Percentiles rank a stretch among this genome's conserved stretches.
Evolutionary conservation across 2,888 invertebrate species (phyloP).

Genomic region (Empis stercorea): DNA sequence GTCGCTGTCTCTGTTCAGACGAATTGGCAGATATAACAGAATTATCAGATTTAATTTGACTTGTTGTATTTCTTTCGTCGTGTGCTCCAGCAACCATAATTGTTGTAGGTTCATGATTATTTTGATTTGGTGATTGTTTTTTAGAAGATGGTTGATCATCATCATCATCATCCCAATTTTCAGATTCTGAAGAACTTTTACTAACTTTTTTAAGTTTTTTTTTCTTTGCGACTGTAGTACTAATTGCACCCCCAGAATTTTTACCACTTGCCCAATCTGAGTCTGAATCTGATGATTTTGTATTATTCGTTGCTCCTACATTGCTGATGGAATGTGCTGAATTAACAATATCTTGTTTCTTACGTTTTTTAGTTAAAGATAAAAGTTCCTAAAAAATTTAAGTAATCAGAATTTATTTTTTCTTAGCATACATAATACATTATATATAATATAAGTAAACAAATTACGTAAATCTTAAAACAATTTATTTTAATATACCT

Average conservation of each 20-base stretch:
- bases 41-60: conserved; percentile 33
- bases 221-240: conserved; percentile 27
- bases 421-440: too few relatives aligned
- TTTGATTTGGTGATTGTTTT: conserved; percentile 16
- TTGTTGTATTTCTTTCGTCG: conserved; percentile 31
- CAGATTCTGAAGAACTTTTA: conserved; percentile 24
- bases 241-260: conserved; percentile 35
- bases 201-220: conserved; percentile 32
- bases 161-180: conserved; percentile 26
- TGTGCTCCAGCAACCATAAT: conserved; percentile 20
- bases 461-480: too few relatives aligned
- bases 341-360: conserved; percentile 37
- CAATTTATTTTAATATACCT: too few relatives aligned
- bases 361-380: conserved; percentile 67
- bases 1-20: conserved; percentile 23
- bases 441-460: not conserved
- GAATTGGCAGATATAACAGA: conserved; percentile 17
- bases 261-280: conserved; percentile 38
- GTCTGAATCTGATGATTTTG: conserved; percentile 44
- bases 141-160: conserved; percentile 18
- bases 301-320: conserved; percentile 31
- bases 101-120: conserved; percentile 6
- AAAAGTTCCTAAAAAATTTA: conserved; percentile 52
- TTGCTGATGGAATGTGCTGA: conserved; percentile 22
- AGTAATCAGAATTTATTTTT: too few relatives aligned